Percentiles rank a stretch among this genome's conserved stretches.
phyloP scores from a whole-genome alignment of 2,113 vertebrate genomes.

The Phalacrocorax carbo region DNA sequence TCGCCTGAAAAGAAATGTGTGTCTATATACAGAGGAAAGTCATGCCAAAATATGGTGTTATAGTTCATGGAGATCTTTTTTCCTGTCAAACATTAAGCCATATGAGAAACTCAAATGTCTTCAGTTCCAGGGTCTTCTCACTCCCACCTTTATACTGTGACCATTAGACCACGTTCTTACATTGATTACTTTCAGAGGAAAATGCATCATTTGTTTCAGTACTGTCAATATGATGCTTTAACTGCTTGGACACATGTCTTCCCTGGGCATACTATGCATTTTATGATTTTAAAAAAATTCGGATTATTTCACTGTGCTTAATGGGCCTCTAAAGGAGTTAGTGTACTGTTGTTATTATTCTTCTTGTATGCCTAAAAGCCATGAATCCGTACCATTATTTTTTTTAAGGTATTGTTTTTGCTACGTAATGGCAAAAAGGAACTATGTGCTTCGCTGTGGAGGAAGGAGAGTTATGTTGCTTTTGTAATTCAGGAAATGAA shows the following conservation, averaged over 20 bases:
- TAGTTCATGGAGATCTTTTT: neutral
- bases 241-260: neutral
- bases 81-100: neutral
- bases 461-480: neutral
- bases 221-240: neutral
- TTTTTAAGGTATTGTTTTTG: neutral
- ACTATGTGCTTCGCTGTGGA: neutral
- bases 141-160: neutral
- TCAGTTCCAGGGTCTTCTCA: neutral
- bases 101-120: neutral
- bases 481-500: neutral
- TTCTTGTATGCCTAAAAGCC: neutral
- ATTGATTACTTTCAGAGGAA: neutral
- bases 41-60: neutral
- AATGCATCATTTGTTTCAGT: neutral
- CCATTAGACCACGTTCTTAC: neutral
- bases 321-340: neutral
- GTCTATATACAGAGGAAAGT: neutral
- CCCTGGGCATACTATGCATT: neutral
- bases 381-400: accelerated
- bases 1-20: neutral
- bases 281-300: neutral
- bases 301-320: neutral
- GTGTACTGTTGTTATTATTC: neutral
- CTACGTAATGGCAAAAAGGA: neutral